Evolutionary conservation across 1,140 invertebrate genomes (phyloP), one percentile per base, ranked within the genome.

Genomic region (Drosophila triauraria): DNA sequence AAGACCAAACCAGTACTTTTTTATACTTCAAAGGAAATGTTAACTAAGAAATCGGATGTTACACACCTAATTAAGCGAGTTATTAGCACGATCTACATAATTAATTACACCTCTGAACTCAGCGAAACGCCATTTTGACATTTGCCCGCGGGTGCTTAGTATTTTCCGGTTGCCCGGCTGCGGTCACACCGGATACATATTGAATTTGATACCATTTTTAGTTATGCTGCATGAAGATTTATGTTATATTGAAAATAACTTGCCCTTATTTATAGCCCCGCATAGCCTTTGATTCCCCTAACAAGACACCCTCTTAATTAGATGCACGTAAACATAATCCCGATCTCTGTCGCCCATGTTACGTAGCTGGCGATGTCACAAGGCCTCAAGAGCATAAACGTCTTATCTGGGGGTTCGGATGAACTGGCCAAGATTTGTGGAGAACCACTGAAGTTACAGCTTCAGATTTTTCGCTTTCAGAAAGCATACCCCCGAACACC

Each of bases 201-300:
- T 79, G 84, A 86, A 84, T 88, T 88, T 87, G 61, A 67, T 83
- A 88, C 82, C 84, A 88, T 78, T 88, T 87, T 88, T 88, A 88
- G 83, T 63, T 84, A 80, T 83, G 59, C 75, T 81, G 53, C 38
- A 56, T 47, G 27, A 15, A 48, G 63, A 77, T 80, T 88, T 88
- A 63, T 80, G 70, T 64, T 68, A 68, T 48, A 48, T 77, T 38
- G 35, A 25, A 32, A 59, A 68, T 72, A 20, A 63, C 53, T 35
- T 35, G 32, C 15, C 15, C 12, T 43, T 27, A 60, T 53, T 46
- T 54, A 54, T 72, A 72, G 53, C 23, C 23, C 2, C 23, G 13
- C 25, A 3, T 1, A 32, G 30, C 8, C 27, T 23, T 15, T 32
- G 2, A 38, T 44, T 20, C 23, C 13, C 17, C 15, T 13, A 5